phyloP scores from a whole-genome alignment of 2,888 invertebrate genomes.

The Listrodromus nycthemerus region DNA sequence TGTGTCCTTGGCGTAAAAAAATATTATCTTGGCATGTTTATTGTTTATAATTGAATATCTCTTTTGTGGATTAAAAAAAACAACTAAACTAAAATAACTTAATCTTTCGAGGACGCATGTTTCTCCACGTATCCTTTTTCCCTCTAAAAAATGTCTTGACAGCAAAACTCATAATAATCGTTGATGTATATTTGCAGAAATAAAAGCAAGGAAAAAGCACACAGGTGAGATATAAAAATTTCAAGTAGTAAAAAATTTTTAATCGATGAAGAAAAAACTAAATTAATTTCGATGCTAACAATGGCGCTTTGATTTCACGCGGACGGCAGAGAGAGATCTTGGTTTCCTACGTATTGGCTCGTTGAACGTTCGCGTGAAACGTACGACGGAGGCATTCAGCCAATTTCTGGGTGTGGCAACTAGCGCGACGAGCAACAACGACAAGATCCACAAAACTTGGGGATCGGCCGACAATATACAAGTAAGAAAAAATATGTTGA shows the following conservation, averaged over 20 bases:
- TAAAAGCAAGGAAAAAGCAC: slow-evolving; percentile 90
- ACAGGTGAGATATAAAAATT: slow-evolving; percentile 86
- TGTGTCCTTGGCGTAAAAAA: slow-evolving; percentile 12
- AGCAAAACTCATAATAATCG: slow-evolving; percentile 40
- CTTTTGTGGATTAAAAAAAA: background rate
- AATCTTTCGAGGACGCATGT: slow-evolving; percentile 3
- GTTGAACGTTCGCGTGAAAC: slow-evolving; percentile 95
- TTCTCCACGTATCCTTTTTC: background rate
- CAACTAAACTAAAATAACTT: background rate
- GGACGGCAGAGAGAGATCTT: slow-evolving; percentile 91
- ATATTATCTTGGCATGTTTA: background rate
- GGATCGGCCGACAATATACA: slow-evolving; percentile 96
- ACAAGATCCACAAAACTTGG: slow-evolving; percentile 94
- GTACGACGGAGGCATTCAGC: slow-evolving; percentile 96
- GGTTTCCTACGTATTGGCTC: slow-evolving; percentile 97
- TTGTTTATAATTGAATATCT: background rate
- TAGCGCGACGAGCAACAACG: slow-evolving; percentile 86
- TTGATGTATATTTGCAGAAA: slow-evolving; percentile 87
- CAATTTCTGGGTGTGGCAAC: slow-evolving; percentile 93
- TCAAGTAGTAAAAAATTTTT: background rate
- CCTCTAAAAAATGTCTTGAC: slow-evolving; percentile 18
- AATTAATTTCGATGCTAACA: background rate
- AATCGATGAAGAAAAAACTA: background rate
- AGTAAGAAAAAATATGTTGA: slow-evolving; percentile 78
- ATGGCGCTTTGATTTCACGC: background rate